phyloP scores from a whole-genome alignment of 2,113 vertebrate genomes.

The Oceanodroma tethys region DNA sequence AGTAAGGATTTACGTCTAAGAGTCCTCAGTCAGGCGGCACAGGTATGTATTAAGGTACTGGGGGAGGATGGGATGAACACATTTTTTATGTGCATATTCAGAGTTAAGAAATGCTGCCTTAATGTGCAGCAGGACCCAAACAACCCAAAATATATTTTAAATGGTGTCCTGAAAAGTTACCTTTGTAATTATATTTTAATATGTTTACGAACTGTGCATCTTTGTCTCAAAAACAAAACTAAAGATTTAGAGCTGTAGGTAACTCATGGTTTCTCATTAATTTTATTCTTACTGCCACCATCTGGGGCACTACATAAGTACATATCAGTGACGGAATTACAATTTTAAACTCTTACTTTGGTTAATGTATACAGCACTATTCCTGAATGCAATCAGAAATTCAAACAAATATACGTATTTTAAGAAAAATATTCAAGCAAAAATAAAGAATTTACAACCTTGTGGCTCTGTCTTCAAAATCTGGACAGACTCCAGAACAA shows the following conservation, averaged over 20 bases:
- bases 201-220: background rate
- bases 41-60: background rate
- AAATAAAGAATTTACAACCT: background rate
- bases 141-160: background rate
- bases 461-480: background rate
- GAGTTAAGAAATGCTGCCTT: background rate
- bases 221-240: background rate
- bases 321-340: background rate
- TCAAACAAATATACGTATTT: background rate
- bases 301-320: background rate
- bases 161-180: background rate
- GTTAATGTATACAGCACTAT: background rate
- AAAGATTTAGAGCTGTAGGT: background rate
- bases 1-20: background rate
- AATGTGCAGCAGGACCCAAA: background rate
- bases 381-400: background rate
- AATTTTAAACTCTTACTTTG: background rate
- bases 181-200: background rate
- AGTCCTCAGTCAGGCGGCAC: background rate
- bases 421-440: background rate
- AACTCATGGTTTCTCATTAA: background rate
- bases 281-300: conserved; percentile 7
- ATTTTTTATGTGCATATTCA: fast-evolving
- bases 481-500: background rate
- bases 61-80: fast-evolving